Conservation (phyloP, 2,113 vertebrate species). For the Eleginops maclovinus region DNA sequence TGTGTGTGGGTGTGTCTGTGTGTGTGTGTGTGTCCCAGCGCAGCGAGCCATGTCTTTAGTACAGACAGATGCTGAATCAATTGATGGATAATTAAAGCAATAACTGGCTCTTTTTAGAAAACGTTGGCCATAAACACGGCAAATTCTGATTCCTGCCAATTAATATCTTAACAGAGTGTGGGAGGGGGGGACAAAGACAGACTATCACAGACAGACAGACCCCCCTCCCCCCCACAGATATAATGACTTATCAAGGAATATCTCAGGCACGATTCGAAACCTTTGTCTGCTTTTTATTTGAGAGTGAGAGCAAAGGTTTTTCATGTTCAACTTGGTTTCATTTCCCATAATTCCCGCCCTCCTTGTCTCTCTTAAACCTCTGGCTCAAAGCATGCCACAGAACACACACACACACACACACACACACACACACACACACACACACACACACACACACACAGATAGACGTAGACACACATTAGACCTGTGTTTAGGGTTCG, state of each 20-base stretch:
- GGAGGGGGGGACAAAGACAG: constrained; percentile 16
- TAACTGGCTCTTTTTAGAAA: constrained; percentile 63
- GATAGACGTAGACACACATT: not conserved
- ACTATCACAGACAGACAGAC: not conserved
- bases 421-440: not conserved
- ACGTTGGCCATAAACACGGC: constrained; percentile 16
- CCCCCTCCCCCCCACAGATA: too few relatives aligned
- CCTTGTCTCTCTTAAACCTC: constrained; percentile 50
- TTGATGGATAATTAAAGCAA: constrained; percentile 78
- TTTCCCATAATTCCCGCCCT: constrained; percentile 76
- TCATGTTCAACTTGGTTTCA: constrained; percentile 67
- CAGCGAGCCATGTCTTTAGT: constrained; percentile 49
- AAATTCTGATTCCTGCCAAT: constrained; percentile 51
- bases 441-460: constrained; percentile 9
- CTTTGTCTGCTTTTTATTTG: constrained; percentile 51
- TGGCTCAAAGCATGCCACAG: constrained; percentile 43
- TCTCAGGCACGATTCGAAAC: constrained; percentile 31
- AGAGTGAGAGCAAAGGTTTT: constrained; percentile 21
- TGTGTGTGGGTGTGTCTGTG: not conserved
- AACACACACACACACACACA: constrained; percentile 34
- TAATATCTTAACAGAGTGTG: constrained; percentile 39
- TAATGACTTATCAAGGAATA: constrained; percentile 57
- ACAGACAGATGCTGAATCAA: constrained; percentile 74
- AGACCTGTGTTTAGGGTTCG: constrained; percentile 9
- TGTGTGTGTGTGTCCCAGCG: constrained; percentile 16